Percentiles rank a stretch among this genome's conserved stretches.
These are phyloP conservation scores for Uromys caudimaculatus DNA, from an alignment of 2,797 vertebrate species.

Conservation along the genomic window DNA sequence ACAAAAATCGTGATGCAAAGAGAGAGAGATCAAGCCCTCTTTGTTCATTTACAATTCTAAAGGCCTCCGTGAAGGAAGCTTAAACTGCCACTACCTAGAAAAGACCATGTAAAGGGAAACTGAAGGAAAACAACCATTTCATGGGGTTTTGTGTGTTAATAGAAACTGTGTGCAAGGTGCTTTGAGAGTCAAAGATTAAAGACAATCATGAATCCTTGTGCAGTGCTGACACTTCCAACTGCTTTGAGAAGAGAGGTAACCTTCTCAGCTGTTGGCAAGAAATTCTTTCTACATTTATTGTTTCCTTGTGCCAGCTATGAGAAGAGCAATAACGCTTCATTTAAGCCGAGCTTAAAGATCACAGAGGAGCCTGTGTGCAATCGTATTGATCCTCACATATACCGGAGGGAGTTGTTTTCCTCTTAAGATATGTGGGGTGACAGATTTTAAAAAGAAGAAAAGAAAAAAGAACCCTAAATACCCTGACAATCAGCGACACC, in stretches of 20 bases:
- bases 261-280: slow-evolving; percentile 62
- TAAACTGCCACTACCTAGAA: slow-evolving; percentile 35
- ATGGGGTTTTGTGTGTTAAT: slow-evolving; percentile 67
- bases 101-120: slow-evolving; percentile 51
- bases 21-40: slow-evolving; percentile 72
- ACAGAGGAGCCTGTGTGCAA: not conserved
- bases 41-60: slow-evolving; percentile 65
- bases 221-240: not conserved
- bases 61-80: not conserved
- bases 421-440: not conserved
- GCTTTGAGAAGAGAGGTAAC: not conserved
- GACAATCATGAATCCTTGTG: slow-evolving; percentile 12
- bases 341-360: slow-evolving; percentile 46
- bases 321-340: not conserved
- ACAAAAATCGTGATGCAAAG: slow-evolving; percentile 59
- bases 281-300: slow-evolving; percentile 8
- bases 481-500: not conserved
- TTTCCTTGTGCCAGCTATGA: not conserved
- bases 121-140: slow-evolving; percentile 70
- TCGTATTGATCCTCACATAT: not conserved
- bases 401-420: slow-evolving; percentile 8
- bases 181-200: slow-evolving; percentile 76
- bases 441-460: not conserved
- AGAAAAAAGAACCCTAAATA: not conserved
- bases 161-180: slow-evolving; percentile 62